phyloP scores from a whole-genome alignment of 92 coral and sea anemone species.

The Bergia sp. region DNA sequence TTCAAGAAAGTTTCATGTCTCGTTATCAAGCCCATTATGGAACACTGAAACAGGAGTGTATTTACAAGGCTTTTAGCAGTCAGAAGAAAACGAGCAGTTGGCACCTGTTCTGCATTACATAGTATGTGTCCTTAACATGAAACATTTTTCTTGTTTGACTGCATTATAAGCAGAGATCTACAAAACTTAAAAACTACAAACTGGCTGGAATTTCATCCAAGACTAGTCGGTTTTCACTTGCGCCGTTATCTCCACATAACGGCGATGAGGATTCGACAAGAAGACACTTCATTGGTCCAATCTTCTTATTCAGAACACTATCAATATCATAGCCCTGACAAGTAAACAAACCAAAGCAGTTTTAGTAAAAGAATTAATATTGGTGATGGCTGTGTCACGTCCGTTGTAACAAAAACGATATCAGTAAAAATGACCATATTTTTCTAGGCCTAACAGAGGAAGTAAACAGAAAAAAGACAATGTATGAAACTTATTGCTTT shows the following conservation, averaged over 20 bases:
- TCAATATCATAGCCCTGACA: slow-evolving; percentile 43
- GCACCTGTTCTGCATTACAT: no score
- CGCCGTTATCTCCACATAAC: background rate
- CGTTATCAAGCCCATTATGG: no score
- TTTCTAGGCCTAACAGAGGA: background rate
- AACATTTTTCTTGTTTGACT: no score
- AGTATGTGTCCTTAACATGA: no score
- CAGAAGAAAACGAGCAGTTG: no score
- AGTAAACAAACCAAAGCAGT: slow-evolving; percentile 1
- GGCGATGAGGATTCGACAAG: background rate
- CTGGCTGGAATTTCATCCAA: slow-evolving; percentile 25
- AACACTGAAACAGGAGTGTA: no score
- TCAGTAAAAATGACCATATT: no score
- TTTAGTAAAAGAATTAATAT: background rate
- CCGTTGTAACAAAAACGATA: background rate
- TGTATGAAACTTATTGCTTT: background rate
- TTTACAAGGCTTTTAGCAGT: no score
- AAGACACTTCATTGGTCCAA: slow-evolving; percentile 28
- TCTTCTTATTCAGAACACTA: slow-evolving; percentile 13
- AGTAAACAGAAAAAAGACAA: background rate
- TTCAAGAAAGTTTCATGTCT: no score
- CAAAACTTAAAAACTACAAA: background rate
- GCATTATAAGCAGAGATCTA: background rate
- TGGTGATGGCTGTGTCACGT: background rate
- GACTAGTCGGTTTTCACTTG: background rate